Conservation (phyloP, 2,797 vertebrate species). For the Buphagus erythrorhynchus region DNA sequence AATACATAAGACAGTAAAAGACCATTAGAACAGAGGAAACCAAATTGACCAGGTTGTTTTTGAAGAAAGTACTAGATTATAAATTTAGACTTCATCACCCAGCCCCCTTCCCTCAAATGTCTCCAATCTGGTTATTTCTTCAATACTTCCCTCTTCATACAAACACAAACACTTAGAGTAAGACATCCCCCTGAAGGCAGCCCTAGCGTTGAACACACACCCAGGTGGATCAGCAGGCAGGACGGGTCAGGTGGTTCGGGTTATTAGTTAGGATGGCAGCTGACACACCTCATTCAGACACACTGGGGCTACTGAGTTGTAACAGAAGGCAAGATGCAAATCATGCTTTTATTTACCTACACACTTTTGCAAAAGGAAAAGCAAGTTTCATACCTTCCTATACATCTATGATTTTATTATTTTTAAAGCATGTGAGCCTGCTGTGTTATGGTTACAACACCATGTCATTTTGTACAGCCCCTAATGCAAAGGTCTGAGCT, state of each 20-base stretch:
- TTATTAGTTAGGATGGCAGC: not conserved
- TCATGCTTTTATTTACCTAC: not conserved
- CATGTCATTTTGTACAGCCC: not conserved
- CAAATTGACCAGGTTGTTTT: not conserved
- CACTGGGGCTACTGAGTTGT: not conserved
- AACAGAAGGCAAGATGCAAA: not conserved
- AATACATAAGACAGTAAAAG: not conserved
- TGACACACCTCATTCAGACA: not conserved
- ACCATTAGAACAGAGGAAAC: not conserved
- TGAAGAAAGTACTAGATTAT: not conserved
- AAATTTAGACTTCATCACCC: not conserved
- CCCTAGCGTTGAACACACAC: not conserved
- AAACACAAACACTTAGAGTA: not conserved
- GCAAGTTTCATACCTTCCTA: not conserved
- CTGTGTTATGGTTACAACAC: no score
- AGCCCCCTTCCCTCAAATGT: not conserved
- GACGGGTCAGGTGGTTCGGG: fast-evolving
- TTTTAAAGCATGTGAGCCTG: fast-evolving
- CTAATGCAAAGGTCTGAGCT: not conserved
- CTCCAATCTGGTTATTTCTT: not conserved
- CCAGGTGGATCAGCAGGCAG: not conserved
- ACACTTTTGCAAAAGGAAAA: not conserved
- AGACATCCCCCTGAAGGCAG: not conserved
- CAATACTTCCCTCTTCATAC: not conserved
- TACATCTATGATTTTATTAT: not conserved